Conservation (phyloP, 2,113 vertebrate species). For the Irena cyanogastra region DNA sequence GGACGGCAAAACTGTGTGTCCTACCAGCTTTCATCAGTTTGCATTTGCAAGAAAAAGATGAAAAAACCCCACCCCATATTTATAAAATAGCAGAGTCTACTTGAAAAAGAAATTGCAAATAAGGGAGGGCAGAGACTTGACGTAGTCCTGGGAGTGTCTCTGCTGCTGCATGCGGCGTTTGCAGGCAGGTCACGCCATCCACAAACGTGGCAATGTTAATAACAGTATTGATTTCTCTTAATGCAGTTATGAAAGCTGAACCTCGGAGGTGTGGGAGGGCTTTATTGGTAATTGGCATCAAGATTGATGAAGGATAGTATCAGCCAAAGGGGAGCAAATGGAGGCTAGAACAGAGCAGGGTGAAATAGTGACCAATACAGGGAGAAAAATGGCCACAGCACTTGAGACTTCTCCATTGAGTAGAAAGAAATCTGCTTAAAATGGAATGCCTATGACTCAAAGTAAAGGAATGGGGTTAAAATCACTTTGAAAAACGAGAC, state of each 20-base stretch:
- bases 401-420: background rate
- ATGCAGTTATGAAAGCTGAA: constrained; percentile 17
- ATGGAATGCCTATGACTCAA: background rate
- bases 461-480: background rate
- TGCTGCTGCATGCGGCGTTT: accelerated
- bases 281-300: background rate
- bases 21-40: background rate
- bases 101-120: background rate
- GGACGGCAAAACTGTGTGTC: background rate
- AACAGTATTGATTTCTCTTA: constrained; percentile 15
- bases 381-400: background rate
- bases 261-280: background rate
- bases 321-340: background rate
- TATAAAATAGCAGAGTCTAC: background rate
- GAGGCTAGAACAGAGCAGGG: background rate
- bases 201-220: background rate
- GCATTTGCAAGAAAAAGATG: background rate
- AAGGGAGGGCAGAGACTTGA: background rate
- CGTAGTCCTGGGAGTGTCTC: background rate
- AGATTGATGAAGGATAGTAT: background rate
- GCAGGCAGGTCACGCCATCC: background rate
- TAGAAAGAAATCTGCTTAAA: background rate
- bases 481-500: background rate
- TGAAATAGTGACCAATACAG: background rate
- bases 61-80: accelerated